Base-by-base conservation (phyloP, 2,113 vertebrate genomes). In the Callorhinus ursinus region DNA sequence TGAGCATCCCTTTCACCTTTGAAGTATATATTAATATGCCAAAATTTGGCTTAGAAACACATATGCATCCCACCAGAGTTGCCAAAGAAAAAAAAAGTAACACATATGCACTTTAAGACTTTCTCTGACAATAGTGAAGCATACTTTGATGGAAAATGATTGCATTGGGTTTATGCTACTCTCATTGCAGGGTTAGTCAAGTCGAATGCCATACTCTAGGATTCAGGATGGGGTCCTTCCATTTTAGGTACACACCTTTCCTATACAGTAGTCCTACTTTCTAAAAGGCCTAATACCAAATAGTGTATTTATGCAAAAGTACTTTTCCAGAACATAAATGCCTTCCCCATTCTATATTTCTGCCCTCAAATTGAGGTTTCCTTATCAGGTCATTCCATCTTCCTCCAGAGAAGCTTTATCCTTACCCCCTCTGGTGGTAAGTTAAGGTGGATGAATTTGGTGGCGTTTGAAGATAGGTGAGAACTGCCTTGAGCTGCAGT, bases 1-100 rank as follows among this genome's bases (percentile, higher is more conserved):
- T 90, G n/a, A 82, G 6, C 22, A 77, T 93, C 42, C 28, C 28
- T 92, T 95, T 97, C 28, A 94, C 51, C 21, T 94, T 95, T 94
- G 77, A 90, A 94, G 12, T 88, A 53, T 76, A 57, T 86, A 8
- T 92, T 93, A 90, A 72, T 74, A 85, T 77, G 76, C 28, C n/a
- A 49, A 9, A 71, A 31, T 93, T 74, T 95, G 55, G 94, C 42
- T 88, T 87, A 95, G 1, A 71, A 81, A 80, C 46, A 85, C 19
- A 76, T 67, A 55, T 1, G 18, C 39, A 57, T 46, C 46, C 46
- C 46, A 46, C 46, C 46, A 46, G 46, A 46, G 46, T 46, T 46
- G 46, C 46, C 46, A 46, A 46, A 46, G 46, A 46, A 46, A 46
- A 46, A 46, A 46, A 46, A 46, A 46, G 8, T 65, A 86, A 77